These are phyloP conservation scores for Rhinoderma darwinii DNA, from an alignment of 2,113 vertebrate genomes.

Conservation along the genomic window DNA sequence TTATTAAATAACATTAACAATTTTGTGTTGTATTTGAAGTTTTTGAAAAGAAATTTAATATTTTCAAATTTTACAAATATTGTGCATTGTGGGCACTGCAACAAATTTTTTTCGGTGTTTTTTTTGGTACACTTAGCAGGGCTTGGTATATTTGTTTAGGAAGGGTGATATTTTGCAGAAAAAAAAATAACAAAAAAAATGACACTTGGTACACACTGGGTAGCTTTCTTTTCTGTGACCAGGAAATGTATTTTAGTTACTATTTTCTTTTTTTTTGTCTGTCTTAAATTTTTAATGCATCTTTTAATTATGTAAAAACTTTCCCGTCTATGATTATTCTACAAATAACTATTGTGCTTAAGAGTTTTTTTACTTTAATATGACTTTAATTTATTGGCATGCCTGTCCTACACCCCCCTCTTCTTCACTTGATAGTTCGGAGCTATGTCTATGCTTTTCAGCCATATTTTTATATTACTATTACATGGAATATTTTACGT, in stretches of 20 bases:
- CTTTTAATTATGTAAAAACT: conserved; percentile 3
- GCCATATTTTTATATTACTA: background rate
- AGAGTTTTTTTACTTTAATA: background rate
- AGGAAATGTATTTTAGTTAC: conserved; percentile 76
- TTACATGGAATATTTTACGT: background rate
- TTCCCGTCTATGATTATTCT: background rate
- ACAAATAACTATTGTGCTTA: background rate
- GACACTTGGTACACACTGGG: conserved; percentile 80
- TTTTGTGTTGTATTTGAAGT: conserved; percentile 98
- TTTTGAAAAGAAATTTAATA: conserved; percentile 87
- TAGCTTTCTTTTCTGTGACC: conserved; percentile 71
- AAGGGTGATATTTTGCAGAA: conserved; percentile 76
- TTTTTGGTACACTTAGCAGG: conserved; percentile 81
- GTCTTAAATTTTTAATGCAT: conserved; percentile 1
- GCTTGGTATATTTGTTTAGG: conserved; percentile 76
- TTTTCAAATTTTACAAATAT: conserved; percentile 82
- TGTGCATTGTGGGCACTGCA: conserved; percentile 81
- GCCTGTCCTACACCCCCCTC: background rate
- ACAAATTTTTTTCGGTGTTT: conserved; percentile 80
- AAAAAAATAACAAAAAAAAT: conserved; percentile 77
- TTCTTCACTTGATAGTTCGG: background rate
- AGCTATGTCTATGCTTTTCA: background rate
- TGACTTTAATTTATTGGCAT: background rate
- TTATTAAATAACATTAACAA: conserved; percentile 87
- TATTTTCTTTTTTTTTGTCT: conserved; percentile 55